Conservation (phyloP, 1,140 invertebrate species). For the Philopotamus ludificatus region DNA sequence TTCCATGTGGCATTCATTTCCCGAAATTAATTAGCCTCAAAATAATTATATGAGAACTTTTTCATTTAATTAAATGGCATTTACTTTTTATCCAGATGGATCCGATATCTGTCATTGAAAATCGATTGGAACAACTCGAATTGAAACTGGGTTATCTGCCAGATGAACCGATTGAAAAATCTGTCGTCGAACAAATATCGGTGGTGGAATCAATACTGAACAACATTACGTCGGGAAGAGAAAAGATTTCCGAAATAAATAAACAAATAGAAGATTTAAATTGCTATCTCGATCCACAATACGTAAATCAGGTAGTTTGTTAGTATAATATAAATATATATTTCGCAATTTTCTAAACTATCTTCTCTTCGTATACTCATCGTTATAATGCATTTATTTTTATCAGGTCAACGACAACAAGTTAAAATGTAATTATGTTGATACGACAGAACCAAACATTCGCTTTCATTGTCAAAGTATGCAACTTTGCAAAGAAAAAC, state of each 20-base stretch:
- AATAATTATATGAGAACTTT: not conserved
- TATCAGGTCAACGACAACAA: constrained; percentile 50
- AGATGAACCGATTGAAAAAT: constrained; percentile 49
- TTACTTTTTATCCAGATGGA: constrained; percentile 46
- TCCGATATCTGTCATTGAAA: constrained; percentile 52
- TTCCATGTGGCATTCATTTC: no score
- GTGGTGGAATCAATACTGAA: constrained; percentile 50
- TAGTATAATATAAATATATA: not conserved
- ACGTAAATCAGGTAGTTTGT: constrained; percentile 47
- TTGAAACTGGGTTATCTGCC: constrained; percentile 51
- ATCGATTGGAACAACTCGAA: constrained; percentile 54
- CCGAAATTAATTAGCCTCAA: no score
- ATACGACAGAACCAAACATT: constrained; percentile 49
- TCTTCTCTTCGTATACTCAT: not conserved
- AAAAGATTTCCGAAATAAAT: constrained; percentile 50
- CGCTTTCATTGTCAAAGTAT: constrained; percentile 53
- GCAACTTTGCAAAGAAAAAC: constrained; percentile 51
- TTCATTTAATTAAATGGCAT: not conserved
- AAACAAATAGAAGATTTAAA: constrained; percentile 52
- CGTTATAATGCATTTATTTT: constrained; percentile 8
- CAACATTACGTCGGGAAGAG: constrained; percentile 48
- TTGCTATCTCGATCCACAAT: constrained; percentile 54
- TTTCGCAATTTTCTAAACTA: not conserved
- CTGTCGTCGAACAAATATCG: constrained; percentile 49
- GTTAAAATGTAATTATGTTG: constrained; percentile 49